Base-by-base conservation (phyloP, 2,888 invertebrate species). In the Euproctis similis region DNA sequence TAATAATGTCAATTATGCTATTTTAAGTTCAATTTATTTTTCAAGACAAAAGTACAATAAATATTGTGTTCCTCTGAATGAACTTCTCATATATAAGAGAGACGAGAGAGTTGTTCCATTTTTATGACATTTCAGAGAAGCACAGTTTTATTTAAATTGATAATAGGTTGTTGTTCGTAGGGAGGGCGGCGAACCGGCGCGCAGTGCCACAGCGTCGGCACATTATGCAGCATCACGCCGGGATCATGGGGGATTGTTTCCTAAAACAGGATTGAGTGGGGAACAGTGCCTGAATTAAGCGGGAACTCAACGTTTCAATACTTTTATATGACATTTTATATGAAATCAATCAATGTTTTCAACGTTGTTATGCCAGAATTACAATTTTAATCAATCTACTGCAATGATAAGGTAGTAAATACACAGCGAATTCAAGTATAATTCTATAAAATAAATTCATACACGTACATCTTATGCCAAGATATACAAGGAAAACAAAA, bases 141-240 rank as follows among this genome's bases (percentile, higher is more conserved):
- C 34, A 38, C 43, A 56, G 56, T 62, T 59, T 57, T 64, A 73
- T 68, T 67, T 60, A 70, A 69, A 71, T 65, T 72, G 65, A 66
- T 71, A 70, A 69, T 62, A 60, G 64, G 51, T 52, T 54, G 49
- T 46, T 47, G 42, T 3, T n/a, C n/a, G 41, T 43, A 21, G 43
- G 46, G 46, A 57, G 57, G 59, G 51, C 50, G 45, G 58, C 51
- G 57, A 50, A 13, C 13, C 8, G 11, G 53, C 48, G 59, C 16
- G 18, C 18, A 25, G 13, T 17, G 18, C 12, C 9, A 25, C 19
- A 22, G 24, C 19, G 14, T 8, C 20, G 49, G 58, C 58, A 64
- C 72, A 84, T 84, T 84, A 84, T 84, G 82, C 82, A 75, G 61
- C 69, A 72, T 73, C 82, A 84, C 82, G 82, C 59, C 51, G 69